Percentiles rank a stretch among this genome's conserved stretches.
Evolutionary conservation across 2,113 vertebrate species (phyloP).

Genomic region (Lepus americanus): DNA sequence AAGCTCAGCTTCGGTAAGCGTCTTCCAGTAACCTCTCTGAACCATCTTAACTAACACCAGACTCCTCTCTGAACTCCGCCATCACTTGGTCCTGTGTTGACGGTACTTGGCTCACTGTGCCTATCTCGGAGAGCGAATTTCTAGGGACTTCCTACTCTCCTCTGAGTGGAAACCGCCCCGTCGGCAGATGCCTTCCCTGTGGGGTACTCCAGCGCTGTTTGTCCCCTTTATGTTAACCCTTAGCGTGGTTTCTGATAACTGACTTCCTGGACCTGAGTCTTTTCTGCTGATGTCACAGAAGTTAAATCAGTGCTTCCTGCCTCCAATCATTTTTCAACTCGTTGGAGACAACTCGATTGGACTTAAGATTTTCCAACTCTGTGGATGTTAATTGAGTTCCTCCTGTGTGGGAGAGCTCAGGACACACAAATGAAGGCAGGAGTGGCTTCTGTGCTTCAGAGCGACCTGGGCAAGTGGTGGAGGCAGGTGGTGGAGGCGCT

Average conservation of each 20-base stretch:
- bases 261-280: neutral
- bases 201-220: neutral
- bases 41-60: neutral
- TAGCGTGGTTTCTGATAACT: neutral
- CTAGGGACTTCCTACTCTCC: neutral
- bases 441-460: neutral
- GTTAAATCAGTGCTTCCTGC: neutral
- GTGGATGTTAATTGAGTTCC: neutral
- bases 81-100: neutral
- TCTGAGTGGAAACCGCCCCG: neutral
- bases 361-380: neutral
- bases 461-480: neutral
- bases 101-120: neutral
- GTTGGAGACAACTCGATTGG: neutral
- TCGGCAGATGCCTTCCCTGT: neutral
- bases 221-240: slow-evolving; percentile 14
- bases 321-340: neutral
- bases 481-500: neutral
- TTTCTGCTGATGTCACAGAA: slow-evolving; percentile 33
- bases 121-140: neutral
- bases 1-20: neutral
- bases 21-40: slow-evolving; percentile 3
- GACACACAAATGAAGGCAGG: neutral
- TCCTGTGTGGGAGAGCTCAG: neutral
- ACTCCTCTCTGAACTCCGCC: neutral